Evolutionary conservation across 2,113 vertebrate species (phyloP).

Genomic region (Perca schrenkii): DNA sequence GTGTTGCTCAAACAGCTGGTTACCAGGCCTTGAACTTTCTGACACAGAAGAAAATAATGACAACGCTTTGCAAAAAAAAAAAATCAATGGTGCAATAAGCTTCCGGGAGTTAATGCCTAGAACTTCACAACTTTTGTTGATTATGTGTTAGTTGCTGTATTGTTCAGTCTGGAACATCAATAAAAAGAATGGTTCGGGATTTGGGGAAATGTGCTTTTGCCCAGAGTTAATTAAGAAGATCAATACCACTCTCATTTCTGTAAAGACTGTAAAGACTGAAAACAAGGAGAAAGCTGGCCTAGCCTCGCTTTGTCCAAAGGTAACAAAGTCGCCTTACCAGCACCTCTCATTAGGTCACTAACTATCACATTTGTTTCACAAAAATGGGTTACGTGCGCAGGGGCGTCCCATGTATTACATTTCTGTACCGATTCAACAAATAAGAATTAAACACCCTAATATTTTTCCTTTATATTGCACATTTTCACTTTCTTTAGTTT

Average conservation of each 20-base stretch:
- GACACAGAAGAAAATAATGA: conserved; percentile 11
- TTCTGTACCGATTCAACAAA: not conserved
- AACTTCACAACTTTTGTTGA: not conserved
- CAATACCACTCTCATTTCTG: not conserved
- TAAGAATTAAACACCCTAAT: no score
- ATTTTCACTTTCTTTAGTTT: no score
- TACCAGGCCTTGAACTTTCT: conserved; percentile 5
- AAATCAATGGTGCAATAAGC: not conserved
- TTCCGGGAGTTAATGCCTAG: not conserved
- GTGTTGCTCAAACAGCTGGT: conserved; percentile 38
- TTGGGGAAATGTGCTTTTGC: not conserved
- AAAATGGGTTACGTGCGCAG: not conserved
- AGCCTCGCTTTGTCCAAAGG: not conserved
- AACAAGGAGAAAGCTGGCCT: not conserved
- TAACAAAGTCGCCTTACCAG: not conserved
- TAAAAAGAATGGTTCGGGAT: not conserved
- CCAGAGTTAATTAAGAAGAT: not conserved
- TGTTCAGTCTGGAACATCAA: not conserved
- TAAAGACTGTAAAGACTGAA: not conserved
- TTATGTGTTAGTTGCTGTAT: not conserved
- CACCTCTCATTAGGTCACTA: not conserved
- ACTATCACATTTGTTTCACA: not conserved
- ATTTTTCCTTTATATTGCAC: no score
- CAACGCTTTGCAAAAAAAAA: not conserved
- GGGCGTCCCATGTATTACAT: not conserved